Evolutionary conservation across 2,888 invertebrate genomes (phyloP), one percentile per base, ranked within the genome.

Genomic region (Scrobipalpa atriplicella): DNA sequence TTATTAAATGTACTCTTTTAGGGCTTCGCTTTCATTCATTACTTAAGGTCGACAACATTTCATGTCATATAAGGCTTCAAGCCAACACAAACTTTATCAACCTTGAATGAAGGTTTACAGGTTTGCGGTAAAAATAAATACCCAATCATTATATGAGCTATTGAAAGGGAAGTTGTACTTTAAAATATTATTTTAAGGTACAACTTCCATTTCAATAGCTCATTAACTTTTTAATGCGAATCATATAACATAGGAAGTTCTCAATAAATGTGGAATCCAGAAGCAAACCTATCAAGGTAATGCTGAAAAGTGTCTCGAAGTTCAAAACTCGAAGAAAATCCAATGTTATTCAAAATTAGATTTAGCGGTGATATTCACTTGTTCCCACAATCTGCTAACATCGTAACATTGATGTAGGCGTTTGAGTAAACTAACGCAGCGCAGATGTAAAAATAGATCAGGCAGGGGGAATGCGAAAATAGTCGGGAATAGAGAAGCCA

Each of bases 11-110:
- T 61, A 74, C 76, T 78, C 72, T 83, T 80, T 75, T 80, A 69
- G 76, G 69, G 86, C 84, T 85, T 88, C 85, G 68, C 70, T 73
- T 68, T 67, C 66, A 78, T 71, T 76, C 69, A 69, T 65, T 68
- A 66, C 66, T 56, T 70, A 72, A 80, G 78, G 79, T 81, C 78
- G 69, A 72, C 73, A 75, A 70, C 75, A 73, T 73, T 64, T 56
- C 16, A 18, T 71, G 64, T 75, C 73, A 66, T 72, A 75, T 72
- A 75, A 73, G 80, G 78, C 73, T 83, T 82, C 78, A 54, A n/a
- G 62, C 38, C 5, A 18, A 58, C 51, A 67, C 47, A 62, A 67
- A 66, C 19, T 60, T 56, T 67, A 58, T 68, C 68, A 69, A 72
- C 79, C 78, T 81, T 77, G 73, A 68, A 69, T 61, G 67, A 73